Evolutionary conservation across 2,797 vertebrate species (phyloP).

Genomic region (Oreochromis mossambicus): DNA sequence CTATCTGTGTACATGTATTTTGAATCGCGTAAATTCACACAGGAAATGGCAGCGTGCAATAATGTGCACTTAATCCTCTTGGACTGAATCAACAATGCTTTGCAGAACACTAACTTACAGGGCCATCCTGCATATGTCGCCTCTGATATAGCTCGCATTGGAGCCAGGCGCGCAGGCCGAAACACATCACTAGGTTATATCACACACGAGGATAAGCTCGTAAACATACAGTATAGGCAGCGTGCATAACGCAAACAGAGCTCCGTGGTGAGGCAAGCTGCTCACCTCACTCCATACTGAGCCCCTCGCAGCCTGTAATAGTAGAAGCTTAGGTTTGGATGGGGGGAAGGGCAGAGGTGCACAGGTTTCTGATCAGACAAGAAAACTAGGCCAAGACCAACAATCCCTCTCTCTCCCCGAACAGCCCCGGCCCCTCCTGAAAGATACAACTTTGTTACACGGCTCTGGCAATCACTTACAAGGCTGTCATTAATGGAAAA

Average conservation of each 20-base stretch:
- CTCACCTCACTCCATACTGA: constrained; percentile 72
- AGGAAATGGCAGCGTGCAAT: constrained; percentile 17
- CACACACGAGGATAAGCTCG: constrained; percentile 51
- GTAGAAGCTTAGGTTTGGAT: constrained; percentile 78
- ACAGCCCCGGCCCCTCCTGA: constrained; percentile 50
- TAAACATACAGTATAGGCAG: constrained; percentile 53
- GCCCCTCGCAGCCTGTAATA: constrained; percentile 75
- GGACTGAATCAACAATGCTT: constrained; percentile 20
- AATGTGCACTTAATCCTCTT: constrained; percentile 28
- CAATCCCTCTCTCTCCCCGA: constrained; percentile 63
- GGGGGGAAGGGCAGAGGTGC: constrained; percentile 79
- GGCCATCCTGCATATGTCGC: neutral
- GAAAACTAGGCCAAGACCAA: constrained; percentile 80
- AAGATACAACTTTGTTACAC: constrained; percentile 63
- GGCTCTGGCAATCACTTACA: constrained; percentile 49
- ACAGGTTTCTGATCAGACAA: constrained; percentile 82
- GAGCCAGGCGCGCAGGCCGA: constrained; percentile 45
- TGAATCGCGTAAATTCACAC: constrained; percentile 24
- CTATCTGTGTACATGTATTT: constrained; percentile 50
- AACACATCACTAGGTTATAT: constrained; percentile 61
- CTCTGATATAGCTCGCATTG: constrained; percentile 22
- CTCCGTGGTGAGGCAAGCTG: constrained; percentile 64
- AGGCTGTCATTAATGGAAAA: constrained; percentile 51
- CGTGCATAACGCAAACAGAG: constrained; percentile 44
- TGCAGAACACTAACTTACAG: constrained; percentile 15